Evolutionary conservation across 2,113 vertebrate species (phyloP), one percentile per base, ranked within the genome.

Genomic region (Pelecanus crispus): DNA sequence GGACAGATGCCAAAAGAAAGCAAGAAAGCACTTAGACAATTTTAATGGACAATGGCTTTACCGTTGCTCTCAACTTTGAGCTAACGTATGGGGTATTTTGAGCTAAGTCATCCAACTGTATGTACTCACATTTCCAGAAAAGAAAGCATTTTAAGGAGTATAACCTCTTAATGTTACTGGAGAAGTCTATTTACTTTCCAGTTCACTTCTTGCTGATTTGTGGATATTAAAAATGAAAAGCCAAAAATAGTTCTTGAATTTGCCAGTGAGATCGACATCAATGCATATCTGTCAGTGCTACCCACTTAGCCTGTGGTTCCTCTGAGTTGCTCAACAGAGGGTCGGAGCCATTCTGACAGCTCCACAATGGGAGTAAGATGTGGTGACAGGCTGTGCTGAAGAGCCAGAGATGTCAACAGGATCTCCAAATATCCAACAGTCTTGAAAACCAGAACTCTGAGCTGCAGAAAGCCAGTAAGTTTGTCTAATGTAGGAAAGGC

Each of bases 281-380:
- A 11, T 81, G 91, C 86, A 22, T 36, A 71, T 97, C 96, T 92
- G 81, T 97, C 95, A 95, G 77, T 92, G 77, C 73, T 95, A 66
- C 73, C 89, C 93, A 94, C 81, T 96, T 87, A 97, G 84, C 44
- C 75, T 87, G 66, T 63, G 78, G 77, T 85, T 83, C 56, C 70
- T 74, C 89, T 63, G 52, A 0, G 0, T 73, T 52, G 38, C 63
- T 55, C 17, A 15, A 66, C 80, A 89, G 84, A 94, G 87, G 84
- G 89, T 95, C 91, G 94, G 84, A 94, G 78, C 68, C n/a, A 32
- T 74, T 89, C 84, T 92, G 94, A 95, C 93, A 95, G 84, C 91
- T 91, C 91, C 90, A 95, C 81, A 95, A 95, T 92, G 78, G 61
- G 78, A 84, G 32, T 77, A 78, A 78, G 81, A 78, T 47, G 68